These are phyloP conservation scores for Myodes glareolus DNA, from an alignment of 2,113 vertebrate species.

Conservation along the genomic window DNA sequence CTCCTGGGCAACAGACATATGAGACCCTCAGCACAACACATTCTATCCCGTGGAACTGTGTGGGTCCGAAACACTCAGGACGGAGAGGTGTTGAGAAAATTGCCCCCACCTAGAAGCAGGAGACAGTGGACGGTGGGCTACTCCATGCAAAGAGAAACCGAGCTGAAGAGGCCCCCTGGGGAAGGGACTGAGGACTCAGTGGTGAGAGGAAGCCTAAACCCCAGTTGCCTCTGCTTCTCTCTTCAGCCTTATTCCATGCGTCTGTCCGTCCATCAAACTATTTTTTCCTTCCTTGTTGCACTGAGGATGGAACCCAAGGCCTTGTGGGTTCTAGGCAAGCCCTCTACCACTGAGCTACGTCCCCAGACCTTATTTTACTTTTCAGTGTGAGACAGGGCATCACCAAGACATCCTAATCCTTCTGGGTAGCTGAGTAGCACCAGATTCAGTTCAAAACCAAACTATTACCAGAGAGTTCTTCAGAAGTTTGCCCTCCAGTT, in stretches of 20 bases:
- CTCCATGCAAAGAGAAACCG: neutral
- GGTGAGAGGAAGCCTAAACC: neutral
- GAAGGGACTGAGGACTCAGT: neutral
- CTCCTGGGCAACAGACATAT: fast-evolving
- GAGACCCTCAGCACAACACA: neutral
- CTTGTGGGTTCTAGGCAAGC: too few species aligned
- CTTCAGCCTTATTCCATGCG: neutral
- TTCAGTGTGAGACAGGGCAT: neutral
- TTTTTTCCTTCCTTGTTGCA: neutral
- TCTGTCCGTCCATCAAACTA: fast-evolving
- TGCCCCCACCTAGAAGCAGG: neutral
- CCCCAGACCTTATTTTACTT: neutral
- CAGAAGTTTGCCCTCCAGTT: neutral
- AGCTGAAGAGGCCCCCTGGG: neutral
- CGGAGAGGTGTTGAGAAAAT: too few species aligned
- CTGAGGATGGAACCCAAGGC: neutral
- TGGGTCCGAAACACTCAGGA: neutral
- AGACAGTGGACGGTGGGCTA: neutral
- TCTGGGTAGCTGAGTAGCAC: too few species aligned
- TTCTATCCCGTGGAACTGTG: fast-evolving
- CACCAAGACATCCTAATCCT: neutral
- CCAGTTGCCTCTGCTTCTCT: neutral
- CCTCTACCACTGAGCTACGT: neutral
- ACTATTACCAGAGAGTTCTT: too few species aligned
- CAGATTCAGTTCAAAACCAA: neutral